Percentiles rank a stretch among this genome's conserved stretches.
These are phyloP conservation scores for Acleris emargana DNA, from an alignment of 2,888 invertebrate genomes.

Conservation along the genomic window DNA sequence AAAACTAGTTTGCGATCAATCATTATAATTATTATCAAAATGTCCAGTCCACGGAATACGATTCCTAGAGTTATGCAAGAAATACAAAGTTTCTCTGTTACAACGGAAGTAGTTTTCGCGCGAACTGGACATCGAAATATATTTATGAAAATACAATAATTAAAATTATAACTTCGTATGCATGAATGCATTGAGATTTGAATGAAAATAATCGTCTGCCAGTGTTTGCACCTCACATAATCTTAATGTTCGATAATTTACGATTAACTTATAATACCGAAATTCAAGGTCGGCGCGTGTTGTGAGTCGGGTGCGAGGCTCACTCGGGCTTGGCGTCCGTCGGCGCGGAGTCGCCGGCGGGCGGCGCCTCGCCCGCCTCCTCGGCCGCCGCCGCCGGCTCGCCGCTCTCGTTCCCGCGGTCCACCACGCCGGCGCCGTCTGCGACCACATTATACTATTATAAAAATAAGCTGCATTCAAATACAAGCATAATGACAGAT, in stretches of 20 bases:
- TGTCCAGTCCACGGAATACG: constrained; percentile 26
- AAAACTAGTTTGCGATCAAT: constrained; percentile 34
- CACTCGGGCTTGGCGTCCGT: constrained; percentile 54
- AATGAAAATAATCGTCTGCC: constrained; percentile 31
- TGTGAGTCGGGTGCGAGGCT: constrained; percentile 39
- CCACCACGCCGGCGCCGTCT: constrained; percentile 55
- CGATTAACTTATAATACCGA: constrained; percentile 79
- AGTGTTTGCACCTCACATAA: constrained; percentile 46
- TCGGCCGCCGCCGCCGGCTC: constrained; percentile 52
- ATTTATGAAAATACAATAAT: constrained; percentile 29
- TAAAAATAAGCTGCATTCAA: constrained; percentile 29
- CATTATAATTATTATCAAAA: constrained; percentile 28
- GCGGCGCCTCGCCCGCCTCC: constrained; percentile 52
- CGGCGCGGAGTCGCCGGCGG: constrained; percentile 51
- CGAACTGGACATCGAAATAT: constrained; percentile 21
- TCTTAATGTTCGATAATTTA: constrained; percentile 80
- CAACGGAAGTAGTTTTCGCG: constrained; percentile 3
- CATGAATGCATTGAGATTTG: constrained; percentile 36
- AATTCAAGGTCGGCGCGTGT: constrained; percentile 60
- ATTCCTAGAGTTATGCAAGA: constrained; percentile 15
- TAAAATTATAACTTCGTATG: constrained; percentile 33
- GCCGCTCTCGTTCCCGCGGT: constrained; percentile 58
- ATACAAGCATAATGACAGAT: background rate
- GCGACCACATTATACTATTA: constrained; percentile 30
- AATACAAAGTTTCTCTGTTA: background rate